Evolutionary conservation across 2,113 vertebrate genomes (phyloP).

Genomic region (Pedionomus torquatus): DNA sequence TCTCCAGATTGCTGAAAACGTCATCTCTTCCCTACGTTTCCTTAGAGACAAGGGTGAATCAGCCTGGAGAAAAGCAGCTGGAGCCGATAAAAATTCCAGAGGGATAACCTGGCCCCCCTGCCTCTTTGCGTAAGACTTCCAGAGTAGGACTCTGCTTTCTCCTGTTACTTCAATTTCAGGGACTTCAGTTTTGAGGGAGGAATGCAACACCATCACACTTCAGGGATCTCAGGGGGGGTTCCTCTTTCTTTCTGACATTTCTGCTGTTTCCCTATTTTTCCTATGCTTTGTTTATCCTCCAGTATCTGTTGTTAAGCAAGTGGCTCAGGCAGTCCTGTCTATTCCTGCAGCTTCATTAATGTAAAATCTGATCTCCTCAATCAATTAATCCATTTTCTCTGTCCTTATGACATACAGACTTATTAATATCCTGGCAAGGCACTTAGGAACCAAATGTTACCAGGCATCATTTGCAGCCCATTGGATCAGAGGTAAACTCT

Average conservation of each 20-base stretch:
- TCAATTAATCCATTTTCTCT: neutral
- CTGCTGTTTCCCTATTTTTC: neutral
- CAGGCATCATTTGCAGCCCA: neutral
- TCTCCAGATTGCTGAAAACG: neutral
- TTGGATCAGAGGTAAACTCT: neutral
- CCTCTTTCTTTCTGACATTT: neutral
- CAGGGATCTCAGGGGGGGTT: neutral
- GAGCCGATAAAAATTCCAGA: constrained; percentile 47
- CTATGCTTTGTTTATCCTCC: neutral
- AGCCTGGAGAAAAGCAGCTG: constrained; percentile 50
- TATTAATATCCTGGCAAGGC: neutral
- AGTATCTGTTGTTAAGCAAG: neutral
- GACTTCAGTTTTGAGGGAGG: neutral
- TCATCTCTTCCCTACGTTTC: neutral
- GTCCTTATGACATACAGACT: neutral
- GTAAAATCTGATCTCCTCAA: neutral
- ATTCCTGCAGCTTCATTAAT: neutral
- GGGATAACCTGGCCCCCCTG: constrained; percentile 41
- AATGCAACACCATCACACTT: neutral
- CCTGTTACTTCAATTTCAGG: neutral
- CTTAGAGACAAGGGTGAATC: constrained; percentile 12
- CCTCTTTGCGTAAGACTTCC: neutral
- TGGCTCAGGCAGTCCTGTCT: neutral
- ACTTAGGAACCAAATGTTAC: neutral
- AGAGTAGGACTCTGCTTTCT: neutral